phyloP scores from a whole-genome alignment of 1,140 invertebrate genomes.

The Caenorhabditis remanei region DNA sequence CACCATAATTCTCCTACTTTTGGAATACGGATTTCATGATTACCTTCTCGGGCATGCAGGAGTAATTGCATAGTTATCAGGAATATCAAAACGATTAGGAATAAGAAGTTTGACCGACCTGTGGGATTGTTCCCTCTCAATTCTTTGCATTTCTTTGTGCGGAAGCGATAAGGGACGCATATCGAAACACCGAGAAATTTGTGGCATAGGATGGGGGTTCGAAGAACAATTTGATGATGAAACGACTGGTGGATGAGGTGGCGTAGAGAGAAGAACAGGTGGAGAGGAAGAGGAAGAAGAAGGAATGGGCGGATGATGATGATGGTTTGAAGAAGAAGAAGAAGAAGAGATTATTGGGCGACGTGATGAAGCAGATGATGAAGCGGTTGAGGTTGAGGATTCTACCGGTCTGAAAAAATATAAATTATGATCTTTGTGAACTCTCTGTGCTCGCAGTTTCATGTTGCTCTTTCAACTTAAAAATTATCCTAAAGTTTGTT shows the following conservation, averaged over 20 bases:
- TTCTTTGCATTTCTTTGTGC: conserved; percentile 51
- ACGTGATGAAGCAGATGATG: conserved; percentile 45
- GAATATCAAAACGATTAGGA: conserved; percentile 51
- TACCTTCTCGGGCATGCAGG: conserved; percentile 18
- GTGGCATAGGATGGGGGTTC: background rate
- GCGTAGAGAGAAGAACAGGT: background rate
- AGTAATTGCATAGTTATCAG: conserved; percentile 43
- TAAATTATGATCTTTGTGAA: background rate
- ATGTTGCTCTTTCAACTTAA: too few relatives aligned
- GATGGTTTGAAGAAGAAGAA: conserved; percentile 33
- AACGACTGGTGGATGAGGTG: background rate
- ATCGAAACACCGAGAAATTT: conserved; percentile 35
- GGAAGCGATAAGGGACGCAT: conserved; percentile 48
- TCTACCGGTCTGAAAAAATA: conserved; percentile 18
- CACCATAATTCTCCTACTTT: background rate
- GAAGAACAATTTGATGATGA: conserved; percentile 31
- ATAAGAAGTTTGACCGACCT: conserved; percentile 49
- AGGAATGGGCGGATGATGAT: conserved; percentile 22
- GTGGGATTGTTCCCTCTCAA: conserved; percentile 28
- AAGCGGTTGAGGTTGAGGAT: conserved; percentile 41
- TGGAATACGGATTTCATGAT: background rate
- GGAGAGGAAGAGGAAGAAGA: background rate
- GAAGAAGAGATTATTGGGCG: conserved; percentile 38
- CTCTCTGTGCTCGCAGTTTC: too few relatives aligned
- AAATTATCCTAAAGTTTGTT: too few relatives aligned